phyloP scores from a whole-genome alignment of 2,113 vertebrate species.

The Carassius auratus region DNA sequence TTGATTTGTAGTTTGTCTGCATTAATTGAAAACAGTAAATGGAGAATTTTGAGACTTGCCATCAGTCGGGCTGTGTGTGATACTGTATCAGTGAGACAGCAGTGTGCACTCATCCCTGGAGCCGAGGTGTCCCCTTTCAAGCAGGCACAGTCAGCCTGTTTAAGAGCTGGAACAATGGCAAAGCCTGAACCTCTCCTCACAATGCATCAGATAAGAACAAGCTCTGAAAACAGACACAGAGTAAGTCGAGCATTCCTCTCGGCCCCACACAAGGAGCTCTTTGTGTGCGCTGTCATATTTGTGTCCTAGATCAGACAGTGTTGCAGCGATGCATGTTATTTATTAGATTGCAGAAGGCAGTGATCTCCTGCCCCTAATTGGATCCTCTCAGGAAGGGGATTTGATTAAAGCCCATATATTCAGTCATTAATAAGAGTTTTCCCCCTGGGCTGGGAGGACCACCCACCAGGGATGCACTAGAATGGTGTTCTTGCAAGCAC shows the following conservation, averaged over 20 bases:
- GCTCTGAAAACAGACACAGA: slow-evolving; percentile 58
- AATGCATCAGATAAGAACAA: slow-evolving; percentile 69
- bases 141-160: slow-evolving; percentile 45
- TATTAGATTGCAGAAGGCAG: slow-evolving; percentile 52
- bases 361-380: slow-evolving; percentile 55
- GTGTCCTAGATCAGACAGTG: slow-evolving; percentile 39
- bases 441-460: slow-evolving; percentile 47
- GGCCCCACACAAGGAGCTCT: slow-evolving; percentile 62
- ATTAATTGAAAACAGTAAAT: neutral
- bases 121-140: slow-evolving; percentile 35
- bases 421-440: slow-evolving; percentile 41
- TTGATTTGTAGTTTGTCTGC: neutral
- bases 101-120: slow-evolving; percentile 32
- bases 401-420: slow-evolving; percentile 58
- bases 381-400: slow-evolving; percentile 57
- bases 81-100: neutral
- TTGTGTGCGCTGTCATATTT: slow-evolving; percentile 59
- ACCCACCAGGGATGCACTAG: slow-evolving; percentile 43
- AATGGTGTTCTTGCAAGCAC: slow-evolving; percentile 31
- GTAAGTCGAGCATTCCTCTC: slow-evolving; percentile 64
- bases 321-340: slow-evolving; percentile 47
- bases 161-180: slow-evolving; percentile 63
- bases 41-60: neutral
- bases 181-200: slow-evolving; percentile 58
- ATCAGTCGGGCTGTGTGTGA: neutral